A percentile compares a stretch with the other conserved stretches of the same genome.
Conservation (phyloP, 2,888 invertebrate species). For the Spilarctia lutea region DNA sequence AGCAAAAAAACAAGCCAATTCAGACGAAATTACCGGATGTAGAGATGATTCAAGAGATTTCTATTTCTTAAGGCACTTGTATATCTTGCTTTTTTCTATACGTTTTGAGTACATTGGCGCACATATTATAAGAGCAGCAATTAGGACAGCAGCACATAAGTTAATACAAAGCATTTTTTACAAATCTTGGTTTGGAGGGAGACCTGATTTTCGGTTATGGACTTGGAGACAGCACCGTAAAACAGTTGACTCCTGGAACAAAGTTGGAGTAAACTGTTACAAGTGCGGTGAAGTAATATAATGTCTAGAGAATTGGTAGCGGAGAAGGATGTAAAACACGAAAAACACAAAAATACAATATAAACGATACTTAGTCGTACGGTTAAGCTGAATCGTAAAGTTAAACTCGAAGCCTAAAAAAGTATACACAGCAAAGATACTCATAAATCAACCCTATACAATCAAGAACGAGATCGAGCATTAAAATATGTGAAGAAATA, state of each 20-base stretch:
- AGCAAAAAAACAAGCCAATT: background rate
- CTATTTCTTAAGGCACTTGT: constrained; percentile 5
- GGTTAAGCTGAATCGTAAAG: background rate
- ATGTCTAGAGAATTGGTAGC: background rate
- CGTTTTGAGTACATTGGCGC: constrained; percentile 62
- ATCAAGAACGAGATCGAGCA: background rate
- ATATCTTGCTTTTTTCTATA: background rate
- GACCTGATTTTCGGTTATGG: constrained; percentile 23
- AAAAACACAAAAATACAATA: background rate
- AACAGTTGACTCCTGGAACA: constrained; percentile 19
- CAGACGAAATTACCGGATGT: background rate
- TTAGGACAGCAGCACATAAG: constrained; percentile 56
- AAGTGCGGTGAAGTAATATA: constrained; percentile 14
- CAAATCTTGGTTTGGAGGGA: constrained; percentile 6
- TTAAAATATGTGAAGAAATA: background rate
- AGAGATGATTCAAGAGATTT: background rate
- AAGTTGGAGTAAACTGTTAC: constrained; percentile 12
- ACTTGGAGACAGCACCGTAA: constrained; percentile 18
- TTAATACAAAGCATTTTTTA: constrained; percentile 67
- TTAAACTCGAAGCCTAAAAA: background rate
- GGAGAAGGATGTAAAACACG: background rate
- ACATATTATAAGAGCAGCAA: constrained; percentile 60
- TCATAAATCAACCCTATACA: background rate
- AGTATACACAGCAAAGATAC: background rate
- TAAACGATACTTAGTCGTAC: too few species aligned